phyloP scores from a whole-genome alignment of 2,888 invertebrate species.

The Dolomedes plantarius region DNA sequence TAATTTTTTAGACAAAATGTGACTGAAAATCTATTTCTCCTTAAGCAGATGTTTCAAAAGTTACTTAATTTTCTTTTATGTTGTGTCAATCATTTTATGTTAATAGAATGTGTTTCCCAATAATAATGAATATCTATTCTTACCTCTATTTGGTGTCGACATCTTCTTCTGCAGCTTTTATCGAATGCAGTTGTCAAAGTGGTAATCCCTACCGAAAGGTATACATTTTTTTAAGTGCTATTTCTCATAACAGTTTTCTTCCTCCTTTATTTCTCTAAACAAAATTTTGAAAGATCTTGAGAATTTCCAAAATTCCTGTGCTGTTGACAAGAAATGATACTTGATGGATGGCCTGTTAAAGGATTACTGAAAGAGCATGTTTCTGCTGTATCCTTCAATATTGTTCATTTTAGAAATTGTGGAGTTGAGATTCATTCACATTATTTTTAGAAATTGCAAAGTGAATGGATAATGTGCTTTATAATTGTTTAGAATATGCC shows the following conservation, averaged over 20 bases:
- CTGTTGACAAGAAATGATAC: conserved; percentile 16
- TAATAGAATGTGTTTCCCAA: conserved; percentile 51
- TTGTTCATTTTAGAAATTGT: too few relatives aligned
- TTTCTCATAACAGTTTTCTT: conserved; percentile 47
- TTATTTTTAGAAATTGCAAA: too few relatives aligned
- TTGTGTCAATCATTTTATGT: conserved; percentile 40
- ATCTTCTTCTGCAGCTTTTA: conserved; percentile 83
- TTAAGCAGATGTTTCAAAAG: neutral
- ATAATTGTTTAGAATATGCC: too few relatives aligned
- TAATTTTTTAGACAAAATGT: too few relatives aligned
- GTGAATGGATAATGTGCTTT: too few relatives aligned
- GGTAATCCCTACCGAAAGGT: conserved; percentile 98
- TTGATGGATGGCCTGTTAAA: neutral
- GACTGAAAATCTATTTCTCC: too few relatives aligned
- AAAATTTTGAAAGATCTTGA: conserved; percentile 27
- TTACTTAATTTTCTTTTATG: conserved; percentile 1
- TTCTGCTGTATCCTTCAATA: conserved; percentile 41
- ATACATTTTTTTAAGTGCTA: conserved; percentile 75
- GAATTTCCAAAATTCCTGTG: conserved; percentile 19
- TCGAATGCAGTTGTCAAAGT: conserved; percentile 96
- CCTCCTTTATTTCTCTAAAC: conserved; percentile 46
- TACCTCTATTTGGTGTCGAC: conserved; percentile 74
- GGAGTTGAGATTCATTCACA: too few relatives aligned
- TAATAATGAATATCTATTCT: conserved; percentile 73
- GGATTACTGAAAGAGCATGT: neutral